These are phyloP conservation scores for Lepisosteus oculatus DNA, from an alignment of 2,113 vertebrate species.

Conservation along the genomic window DNA sequence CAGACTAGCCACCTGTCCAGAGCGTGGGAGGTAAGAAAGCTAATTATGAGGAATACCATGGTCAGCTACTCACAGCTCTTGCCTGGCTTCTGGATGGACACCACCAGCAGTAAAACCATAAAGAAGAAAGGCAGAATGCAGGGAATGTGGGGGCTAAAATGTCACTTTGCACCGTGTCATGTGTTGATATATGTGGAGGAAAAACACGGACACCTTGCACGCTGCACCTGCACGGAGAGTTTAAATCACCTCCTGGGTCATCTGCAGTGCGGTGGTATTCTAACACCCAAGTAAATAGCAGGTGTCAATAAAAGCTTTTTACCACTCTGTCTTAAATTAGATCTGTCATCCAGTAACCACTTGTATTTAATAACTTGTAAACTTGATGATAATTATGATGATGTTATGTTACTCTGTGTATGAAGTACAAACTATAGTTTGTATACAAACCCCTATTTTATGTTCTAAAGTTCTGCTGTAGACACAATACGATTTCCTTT, in stretches of 20 bases:
- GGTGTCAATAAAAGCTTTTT: too few species aligned
- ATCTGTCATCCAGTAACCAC: too few species aligned
- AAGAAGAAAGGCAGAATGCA: conserved; percentile 43
- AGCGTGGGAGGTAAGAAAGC: conserved; percentile 69
- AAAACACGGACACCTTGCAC: conserved; percentile 57
- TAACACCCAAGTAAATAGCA: neutral
- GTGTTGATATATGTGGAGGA: conserved; percentile 11
- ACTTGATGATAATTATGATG: too few species aligned
- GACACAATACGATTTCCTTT: too few species aligned
- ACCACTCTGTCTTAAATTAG: conserved; percentile 35
- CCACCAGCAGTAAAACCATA: conserved; percentile 32
- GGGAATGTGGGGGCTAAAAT: conserved; percentile 48
- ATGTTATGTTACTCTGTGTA: too few species aligned
- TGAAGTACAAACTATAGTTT: too few species aligned
- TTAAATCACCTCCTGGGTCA: conserved; percentile 42
- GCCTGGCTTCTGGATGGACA: conserved; percentile 29
- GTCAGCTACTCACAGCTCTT: neutral
- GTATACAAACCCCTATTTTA: too few species aligned
- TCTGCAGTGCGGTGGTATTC: neutral
- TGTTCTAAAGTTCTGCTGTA: too few species aligned
- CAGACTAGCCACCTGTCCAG: conserved; percentile 65
- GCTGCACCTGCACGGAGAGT: conserved; percentile 61
- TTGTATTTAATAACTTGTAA: too few species aligned
- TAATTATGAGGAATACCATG: conserved; percentile 22
- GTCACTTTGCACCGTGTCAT: conserved; percentile 34